Evolutionary conservation across 2,113 vertebrate species (phyloP).

Genomic region (cattle (Bos taurus)): DNA sequence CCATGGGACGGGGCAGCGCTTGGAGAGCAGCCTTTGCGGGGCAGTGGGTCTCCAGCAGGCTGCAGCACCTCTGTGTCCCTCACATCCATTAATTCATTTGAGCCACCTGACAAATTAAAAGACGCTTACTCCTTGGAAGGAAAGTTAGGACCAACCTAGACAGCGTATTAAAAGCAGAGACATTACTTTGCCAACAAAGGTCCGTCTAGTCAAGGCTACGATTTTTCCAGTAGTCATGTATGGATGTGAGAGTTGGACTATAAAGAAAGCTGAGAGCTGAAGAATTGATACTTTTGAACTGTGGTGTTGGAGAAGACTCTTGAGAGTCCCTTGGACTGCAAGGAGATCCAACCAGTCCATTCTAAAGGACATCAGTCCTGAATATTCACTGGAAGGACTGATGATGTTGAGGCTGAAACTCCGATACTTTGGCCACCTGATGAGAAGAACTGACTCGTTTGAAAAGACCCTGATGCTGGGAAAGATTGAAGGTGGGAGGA

Average conservation of each 20-base stretch:
- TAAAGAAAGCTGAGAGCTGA: neutral
- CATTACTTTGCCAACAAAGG: neutral
- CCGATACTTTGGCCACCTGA: neutral
- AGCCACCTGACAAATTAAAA: neutral
- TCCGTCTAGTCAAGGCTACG: neutral
- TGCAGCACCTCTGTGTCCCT: neutral
- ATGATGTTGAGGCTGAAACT: neutral
- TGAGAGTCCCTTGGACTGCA: neutral
- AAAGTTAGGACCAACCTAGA: neutral
- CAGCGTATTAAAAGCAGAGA: neutral
- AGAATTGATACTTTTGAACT: neutral
- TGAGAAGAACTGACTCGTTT: neutral
- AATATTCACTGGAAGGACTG: neutral
- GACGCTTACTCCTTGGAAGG: neutral
- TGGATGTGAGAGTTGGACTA: neutral
- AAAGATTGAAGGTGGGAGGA: neutral
- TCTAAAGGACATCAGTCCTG: neutral
- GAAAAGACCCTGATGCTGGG: neutral
- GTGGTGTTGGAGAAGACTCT: neutral
- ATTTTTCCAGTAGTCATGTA: neutral
- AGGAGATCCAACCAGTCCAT: neutral
- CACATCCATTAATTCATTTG: neutral
- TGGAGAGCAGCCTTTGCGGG: fast-evolving
- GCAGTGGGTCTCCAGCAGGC: neutral
- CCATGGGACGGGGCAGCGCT: fast-evolving